phyloP scores from a whole-genome alignment of 2,113 vertebrate genomes.

The Engystomops pustulosus region DNA sequence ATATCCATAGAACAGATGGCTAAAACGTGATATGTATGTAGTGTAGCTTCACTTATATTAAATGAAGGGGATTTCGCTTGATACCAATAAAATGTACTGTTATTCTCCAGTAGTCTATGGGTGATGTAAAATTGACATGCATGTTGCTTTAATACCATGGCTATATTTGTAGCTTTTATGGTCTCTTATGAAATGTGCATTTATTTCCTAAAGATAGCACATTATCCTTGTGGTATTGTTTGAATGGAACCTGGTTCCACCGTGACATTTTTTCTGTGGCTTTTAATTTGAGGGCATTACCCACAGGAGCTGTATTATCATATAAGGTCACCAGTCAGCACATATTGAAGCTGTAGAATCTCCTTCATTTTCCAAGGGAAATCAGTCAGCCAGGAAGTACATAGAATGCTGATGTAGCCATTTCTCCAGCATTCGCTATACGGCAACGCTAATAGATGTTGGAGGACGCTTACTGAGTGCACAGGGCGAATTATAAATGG shows the following conservation, averaged over 20 bases:
- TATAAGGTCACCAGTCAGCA: constrained; percentile 46
- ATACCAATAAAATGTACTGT: no score
- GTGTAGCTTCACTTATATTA: no score
- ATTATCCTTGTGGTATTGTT: not conserved
- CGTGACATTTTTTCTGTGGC: not conserved
- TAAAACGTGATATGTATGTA: no score
- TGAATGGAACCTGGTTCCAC: not conserved
- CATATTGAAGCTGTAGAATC: constrained; percentile 6
- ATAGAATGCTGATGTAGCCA: constrained; percentile 45
- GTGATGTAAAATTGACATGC: no score
- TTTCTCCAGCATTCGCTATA: not conserved
- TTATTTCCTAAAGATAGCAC: no score
- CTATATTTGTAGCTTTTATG: no score
- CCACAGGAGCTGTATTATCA: constrained; percentile 5
- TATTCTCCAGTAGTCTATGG: no score
- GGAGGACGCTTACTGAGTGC: not conserved
- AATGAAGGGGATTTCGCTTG: no score
- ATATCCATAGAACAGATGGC: no score
- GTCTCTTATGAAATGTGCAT: no score
- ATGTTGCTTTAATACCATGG: no score
- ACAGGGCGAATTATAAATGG: constrained; percentile 9
- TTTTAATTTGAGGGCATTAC: constrained; percentile 29
- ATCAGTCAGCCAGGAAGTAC: constrained; percentile 17
- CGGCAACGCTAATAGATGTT: constrained; percentile 29
- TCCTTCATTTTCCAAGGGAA: constrained; percentile 30